phyloP scores from a whole-genome alignment of 2,113 vertebrate species.

The Calyptommatus sinebrachiatus region DNA sequence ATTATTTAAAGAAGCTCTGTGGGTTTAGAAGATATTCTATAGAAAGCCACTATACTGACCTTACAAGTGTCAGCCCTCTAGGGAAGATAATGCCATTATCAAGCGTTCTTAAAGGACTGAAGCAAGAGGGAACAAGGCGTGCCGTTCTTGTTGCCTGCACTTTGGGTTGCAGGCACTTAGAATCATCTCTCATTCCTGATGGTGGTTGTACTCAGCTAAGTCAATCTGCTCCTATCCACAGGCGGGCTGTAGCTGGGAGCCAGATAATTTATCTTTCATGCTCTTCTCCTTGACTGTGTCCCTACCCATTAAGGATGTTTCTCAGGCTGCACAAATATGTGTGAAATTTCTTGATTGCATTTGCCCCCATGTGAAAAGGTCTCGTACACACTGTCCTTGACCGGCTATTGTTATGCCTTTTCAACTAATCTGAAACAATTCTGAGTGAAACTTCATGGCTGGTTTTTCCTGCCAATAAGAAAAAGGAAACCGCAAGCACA shows the following conservation, averaged over 20 bases:
- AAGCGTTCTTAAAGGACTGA: slow-evolving; percentile 28
- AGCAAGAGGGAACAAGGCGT: slow-evolving; percentile 27
- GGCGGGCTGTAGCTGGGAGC: slow-evolving; percentile 65
- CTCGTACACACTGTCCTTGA: slow-evolving; percentile 63
- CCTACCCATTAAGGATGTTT: slow-evolving; percentile 68
- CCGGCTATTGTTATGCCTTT: slow-evolving; percentile 58
- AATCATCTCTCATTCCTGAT: slow-evolving; percentile 54
- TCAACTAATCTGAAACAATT: slow-evolving; percentile 50
- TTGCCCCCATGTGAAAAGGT: slow-evolving; percentile 57
- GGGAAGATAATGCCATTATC: slow-evolving; percentile 53
- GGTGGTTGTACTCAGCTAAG: slow-evolving; percentile 56
- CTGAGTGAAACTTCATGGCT: slow-evolving; percentile 34
- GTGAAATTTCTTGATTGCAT: slow-evolving; percentile 71
- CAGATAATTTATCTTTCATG: slow-evolving; percentile 69
- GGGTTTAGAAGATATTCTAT: slow-evolving; percentile 31
- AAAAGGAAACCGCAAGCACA: slow-evolving; percentile 20
- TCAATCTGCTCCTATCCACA: slow-evolving; percentile 69
- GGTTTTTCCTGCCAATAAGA: background rate
- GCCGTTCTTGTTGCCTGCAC: slow-evolving; percentile 53
- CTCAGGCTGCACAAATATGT: slow-evolving; percentile 67
- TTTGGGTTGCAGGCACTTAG: slow-evolving; percentile 62
- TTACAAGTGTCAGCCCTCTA: slow-evolving; percentile 27
- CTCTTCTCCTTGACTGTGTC: slow-evolving; percentile 66
- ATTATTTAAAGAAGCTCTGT: background rate
- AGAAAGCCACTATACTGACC: slow-evolving; percentile 47